A percentile compares a stretch with the other conserved stretches of the same genome.
Evolutionary conservation across 2,113 vertebrate species (phyloP).

Genomic region (Etia nguti): DNA sequence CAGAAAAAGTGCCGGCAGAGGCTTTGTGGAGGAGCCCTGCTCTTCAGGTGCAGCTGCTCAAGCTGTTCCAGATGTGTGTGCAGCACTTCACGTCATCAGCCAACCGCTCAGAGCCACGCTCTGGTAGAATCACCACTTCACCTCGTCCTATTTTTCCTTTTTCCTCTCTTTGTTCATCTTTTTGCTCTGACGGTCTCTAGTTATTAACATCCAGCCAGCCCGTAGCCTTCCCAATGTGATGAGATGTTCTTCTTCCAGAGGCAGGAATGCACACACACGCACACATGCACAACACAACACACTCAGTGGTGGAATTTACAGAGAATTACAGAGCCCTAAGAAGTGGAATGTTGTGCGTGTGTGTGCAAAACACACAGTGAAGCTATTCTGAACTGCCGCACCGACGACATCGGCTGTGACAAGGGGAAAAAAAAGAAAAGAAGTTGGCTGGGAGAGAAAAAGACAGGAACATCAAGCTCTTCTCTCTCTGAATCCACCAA

Average conservation of each 20-base stretch:
- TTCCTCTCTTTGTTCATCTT: constrained; percentile 2
- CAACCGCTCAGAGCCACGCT: constrained; percentile 32
- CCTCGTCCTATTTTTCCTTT: constrained; percentile 17
- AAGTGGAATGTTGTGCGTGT: constrained; percentile 12
- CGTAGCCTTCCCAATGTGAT: constrained; percentile 18
- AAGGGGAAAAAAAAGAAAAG: background rate
- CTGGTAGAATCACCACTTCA: constrained; percentile 30
- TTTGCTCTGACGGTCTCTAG: background rate
- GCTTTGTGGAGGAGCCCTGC: constrained; percentile 34
- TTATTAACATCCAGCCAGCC: constrained; percentile 17
- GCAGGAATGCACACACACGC: constrained; percentile 4
- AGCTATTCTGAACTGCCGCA: constrained; percentile 34
- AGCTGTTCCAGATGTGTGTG: constrained; percentile 69
- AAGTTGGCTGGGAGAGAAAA: constrained; percentile 16
- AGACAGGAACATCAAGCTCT: background rate
- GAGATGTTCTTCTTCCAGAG: constrained; percentile 30
- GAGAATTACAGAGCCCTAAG: constrained; percentile 55
- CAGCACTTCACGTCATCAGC: constrained; percentile 51
- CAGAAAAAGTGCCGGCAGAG: constrained; percentile 50
- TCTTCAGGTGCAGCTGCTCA: constrained; percentile 69
- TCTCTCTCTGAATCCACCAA: background rate
- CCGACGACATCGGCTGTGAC: constrained; percentile 35
- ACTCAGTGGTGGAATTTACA: constrained; percentile 51
- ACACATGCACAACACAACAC: constrained; percentile 5
- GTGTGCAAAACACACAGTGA: constrained; percentile 1